A percentile compares a stretch with the other conserved stretches of the same genome.
Conservation (phyloP, 2,797 vertebrate genomes). For the Chromobotia macracanthus region DNA sequence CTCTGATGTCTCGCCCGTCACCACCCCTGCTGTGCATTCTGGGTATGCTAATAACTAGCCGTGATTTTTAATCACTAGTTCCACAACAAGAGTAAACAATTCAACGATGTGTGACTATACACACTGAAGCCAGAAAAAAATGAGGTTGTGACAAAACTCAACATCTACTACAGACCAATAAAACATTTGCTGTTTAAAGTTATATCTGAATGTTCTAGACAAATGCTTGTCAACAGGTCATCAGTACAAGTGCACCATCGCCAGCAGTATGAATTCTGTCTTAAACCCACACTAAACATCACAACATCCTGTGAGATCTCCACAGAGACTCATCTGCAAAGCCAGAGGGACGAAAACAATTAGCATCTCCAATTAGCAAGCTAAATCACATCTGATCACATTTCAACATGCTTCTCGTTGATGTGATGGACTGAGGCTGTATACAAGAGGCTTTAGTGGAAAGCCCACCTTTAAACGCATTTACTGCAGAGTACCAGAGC, state of each 20-base stretch:
- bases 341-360: constrained; percentile 78
- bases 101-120: background rate
- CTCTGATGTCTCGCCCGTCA: background rate
- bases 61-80: background rate
- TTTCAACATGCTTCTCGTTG: constrained; percentile 68
- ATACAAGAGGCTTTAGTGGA: constrained; percentile 70
- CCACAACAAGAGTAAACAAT: no score
- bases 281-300: constrained; percentile 1
- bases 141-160: no score
- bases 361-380: constrained; percentile 77
- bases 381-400: constrained; percentile 68
- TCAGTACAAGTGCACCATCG: constrained; percentile 8
- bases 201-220: background rate
- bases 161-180: no score
- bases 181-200: no score
- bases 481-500: constrained; percentile 66
- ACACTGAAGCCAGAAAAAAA: no score
- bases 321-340: constrained; percentile 36
- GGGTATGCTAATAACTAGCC: constrained; percentile 2
- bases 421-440: constrained; percentile 73
- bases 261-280: background rate
- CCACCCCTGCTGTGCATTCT: background rate
- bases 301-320: background rate
- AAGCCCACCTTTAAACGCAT: constrained; percentile 69
- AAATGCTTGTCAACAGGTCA: background rate